phyloP scores from a whole-genome alignment of 2,113 vertebrate genomes.

The Callithrix jacchus region DNA sequence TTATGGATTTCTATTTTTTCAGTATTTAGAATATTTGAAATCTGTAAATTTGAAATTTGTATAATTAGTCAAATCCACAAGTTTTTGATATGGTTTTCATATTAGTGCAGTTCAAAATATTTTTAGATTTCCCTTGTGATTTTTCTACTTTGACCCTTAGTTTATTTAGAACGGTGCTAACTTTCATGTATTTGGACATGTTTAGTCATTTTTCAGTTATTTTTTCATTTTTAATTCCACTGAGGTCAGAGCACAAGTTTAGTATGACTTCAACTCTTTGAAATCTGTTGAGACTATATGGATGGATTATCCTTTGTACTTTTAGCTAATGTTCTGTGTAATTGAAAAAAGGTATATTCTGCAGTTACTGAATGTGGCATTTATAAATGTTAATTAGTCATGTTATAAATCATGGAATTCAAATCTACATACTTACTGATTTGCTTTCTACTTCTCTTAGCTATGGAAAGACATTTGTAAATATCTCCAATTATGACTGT shows the following conservation, averaged over 20 bases:
- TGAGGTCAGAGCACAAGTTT: neutral
- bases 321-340: neutral
- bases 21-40: neutral
- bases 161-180: neutral
- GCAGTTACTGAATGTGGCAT: neutral
- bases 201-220: neutral
- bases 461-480: neutral
- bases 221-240: constrained; percentile 15
- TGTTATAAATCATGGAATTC: neutral
- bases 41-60: neutral
- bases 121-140: neutral
- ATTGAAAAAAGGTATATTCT: neutral
- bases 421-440: neutral
- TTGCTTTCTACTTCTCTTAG: neutral
- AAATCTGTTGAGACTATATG: constrained; percentile 26
- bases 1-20: neutral
- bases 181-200: neutral
- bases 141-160: neutral
- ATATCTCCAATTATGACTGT: neutral
- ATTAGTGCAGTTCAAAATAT: neutral
- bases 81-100: neutral
- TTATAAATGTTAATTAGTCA: neutral
- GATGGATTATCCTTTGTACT: neutral
- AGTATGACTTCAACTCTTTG: neutral
- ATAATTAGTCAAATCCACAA: neutral